These are phyloP conservation scores for Eristalis tenax DNA, from an alignment of 2,888 invertebrate species.

Conservation along the genomic window DNA sequence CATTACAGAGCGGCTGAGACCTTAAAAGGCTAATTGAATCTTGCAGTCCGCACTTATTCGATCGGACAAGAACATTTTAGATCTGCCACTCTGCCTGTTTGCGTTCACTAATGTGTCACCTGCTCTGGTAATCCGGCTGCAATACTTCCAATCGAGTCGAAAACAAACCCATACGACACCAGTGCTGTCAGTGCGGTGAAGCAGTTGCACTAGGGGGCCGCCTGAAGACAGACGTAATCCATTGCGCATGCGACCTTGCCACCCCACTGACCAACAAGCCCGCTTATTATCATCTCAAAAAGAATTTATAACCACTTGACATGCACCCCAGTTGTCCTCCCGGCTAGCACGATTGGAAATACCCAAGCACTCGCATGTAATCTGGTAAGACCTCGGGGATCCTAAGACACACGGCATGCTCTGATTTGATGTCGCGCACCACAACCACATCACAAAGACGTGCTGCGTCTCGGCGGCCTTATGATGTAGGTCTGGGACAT, in stretches of 20 bases:
- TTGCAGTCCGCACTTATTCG: not conserved
- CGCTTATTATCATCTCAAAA: conserved; percentile 17
- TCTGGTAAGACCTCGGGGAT: conserved; percentile 40
- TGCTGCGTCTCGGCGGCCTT: conserved; percentile 36
- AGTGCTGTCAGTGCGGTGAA: not conserved
- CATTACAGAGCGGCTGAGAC: not conserved
- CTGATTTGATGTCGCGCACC: conserved; percentile 49
- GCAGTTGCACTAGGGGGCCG: conserved; percentile 41
- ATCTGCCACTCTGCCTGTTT: not conserved
- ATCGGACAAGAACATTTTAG: not conserved
- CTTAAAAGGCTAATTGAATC: not conserved
- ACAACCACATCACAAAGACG: conserved; percentile 47
- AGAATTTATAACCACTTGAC: conserved; percentile 20
- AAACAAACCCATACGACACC: conserved; percentile 29
- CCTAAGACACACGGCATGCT: conserved; percentile 48
- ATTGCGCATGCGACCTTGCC: conserved; percentile 52
- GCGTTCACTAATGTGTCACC: not conserved
- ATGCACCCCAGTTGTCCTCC: conserved; percentile 37
- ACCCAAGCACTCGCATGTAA: conserved; percentile 34
- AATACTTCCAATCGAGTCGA: not conserved
- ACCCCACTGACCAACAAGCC: conserved; percentile 63
- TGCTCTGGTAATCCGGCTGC: not conserved
- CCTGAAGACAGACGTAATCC: conserved; percentile 46
- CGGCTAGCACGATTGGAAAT: conserved; percentile 44
- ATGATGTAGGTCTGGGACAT: conserved; percentile 68